These are phyloP conservation scores for Pica pica DNA, from an alignment of 2,113 vertebrate genomes.

Conservation along the genomic window DNA sequence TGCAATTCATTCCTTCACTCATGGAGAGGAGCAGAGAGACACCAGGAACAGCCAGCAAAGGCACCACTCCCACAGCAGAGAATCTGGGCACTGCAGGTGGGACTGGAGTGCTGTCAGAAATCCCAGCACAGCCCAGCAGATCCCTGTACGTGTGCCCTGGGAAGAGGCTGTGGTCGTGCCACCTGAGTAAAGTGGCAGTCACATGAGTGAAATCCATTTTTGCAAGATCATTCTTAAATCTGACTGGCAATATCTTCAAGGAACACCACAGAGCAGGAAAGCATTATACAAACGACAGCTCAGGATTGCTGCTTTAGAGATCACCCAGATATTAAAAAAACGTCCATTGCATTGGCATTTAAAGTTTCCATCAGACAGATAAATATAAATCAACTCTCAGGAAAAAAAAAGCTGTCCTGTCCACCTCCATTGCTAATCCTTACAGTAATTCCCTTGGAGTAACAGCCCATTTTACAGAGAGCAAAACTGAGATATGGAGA, in stretches of 20 bases:
- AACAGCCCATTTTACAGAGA: neutral
- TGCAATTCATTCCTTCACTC: neutral
- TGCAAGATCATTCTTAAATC: neutral
- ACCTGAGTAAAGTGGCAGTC: neutral
- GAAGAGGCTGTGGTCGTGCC: neutral
- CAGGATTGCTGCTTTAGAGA: neutral
- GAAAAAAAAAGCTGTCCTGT: neutral
- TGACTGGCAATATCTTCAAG: neutral
- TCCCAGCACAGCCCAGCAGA: neutral
- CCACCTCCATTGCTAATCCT: neutral
- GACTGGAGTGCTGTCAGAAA: neutral
- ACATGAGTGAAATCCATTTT: rapidly evolving
- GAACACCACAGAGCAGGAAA: neutral
- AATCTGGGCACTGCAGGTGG: no score
- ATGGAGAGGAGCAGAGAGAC: neutral
- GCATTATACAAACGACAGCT: neutral
- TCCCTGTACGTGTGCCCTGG: rapidly evolving
- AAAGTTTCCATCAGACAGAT: neutral
- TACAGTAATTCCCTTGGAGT: neutral
- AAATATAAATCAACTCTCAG: neutral
- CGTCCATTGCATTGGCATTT: neutral
- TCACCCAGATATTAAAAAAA: neutral
- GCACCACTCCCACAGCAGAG: rapidly evolving
- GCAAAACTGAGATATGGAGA: neutral
- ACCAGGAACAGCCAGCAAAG: neutral